These are phyloP conservation scores for Laticauda laticaudata DNA, from an alignment of 2,113 vertebrate species.

Conservation along the genomic window DNA sequence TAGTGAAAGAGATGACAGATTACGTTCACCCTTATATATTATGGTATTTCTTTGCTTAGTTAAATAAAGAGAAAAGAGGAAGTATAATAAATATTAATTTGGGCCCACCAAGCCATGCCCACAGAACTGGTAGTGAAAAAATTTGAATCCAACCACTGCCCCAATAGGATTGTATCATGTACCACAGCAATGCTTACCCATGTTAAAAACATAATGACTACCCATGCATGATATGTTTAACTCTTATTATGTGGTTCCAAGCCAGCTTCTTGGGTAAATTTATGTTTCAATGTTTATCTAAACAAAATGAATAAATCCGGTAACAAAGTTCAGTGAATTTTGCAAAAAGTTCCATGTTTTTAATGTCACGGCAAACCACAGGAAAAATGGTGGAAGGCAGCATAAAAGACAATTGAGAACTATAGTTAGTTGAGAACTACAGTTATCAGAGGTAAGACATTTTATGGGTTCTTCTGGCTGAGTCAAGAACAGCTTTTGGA, in stretches of 20 bases:
- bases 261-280: neutral
- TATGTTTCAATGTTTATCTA: neutral
- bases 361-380: neutral
- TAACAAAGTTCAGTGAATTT: neutral
- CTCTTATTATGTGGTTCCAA: neutral
- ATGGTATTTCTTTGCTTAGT: neutral
- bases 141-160: neutral
- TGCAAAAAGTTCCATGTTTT: neutral
- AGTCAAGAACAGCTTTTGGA: neutral
- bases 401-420: neutral
- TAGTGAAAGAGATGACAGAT: neutral
- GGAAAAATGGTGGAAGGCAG: neutral
- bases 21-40: neutral
- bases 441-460: neutral
- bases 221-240: neutral
- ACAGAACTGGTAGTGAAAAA: no score
- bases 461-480: neutral
- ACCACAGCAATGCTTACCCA: neutral
- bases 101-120: neutral
- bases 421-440: neutral
- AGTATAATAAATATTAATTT: neutral
- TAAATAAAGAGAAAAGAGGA: neutral
- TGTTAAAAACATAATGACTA: neutral
- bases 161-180: neutral
- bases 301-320: neutral